Percentiles rank a stretch among this genome's conserved stretches.
Conservation (phyloP, 2,113 vertebrate species). For the Pimephales promelas region DNA sequence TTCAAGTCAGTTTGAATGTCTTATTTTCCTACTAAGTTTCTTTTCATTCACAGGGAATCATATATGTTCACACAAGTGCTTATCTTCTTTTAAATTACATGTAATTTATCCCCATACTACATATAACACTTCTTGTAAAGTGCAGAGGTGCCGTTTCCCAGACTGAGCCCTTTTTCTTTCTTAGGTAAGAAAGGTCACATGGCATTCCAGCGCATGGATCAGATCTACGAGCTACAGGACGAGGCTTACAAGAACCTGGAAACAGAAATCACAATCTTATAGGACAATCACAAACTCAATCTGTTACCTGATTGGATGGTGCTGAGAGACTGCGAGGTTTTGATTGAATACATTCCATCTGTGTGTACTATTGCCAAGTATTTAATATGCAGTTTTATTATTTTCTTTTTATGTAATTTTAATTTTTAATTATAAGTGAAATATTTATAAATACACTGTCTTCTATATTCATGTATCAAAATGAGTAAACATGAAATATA, state of each 20-base stretch:
- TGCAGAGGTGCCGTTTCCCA: not conserved
- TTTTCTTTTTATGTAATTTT: conserved; percentile 20
- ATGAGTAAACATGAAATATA: conserved; percentile 45
- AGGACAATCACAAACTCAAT: conserved; percentile 30
- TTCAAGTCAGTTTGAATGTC: not conserved
- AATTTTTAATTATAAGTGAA: conserved; percentile 27
- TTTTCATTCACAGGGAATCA: too few species aligned
- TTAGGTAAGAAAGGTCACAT: conserved; percentile 73
- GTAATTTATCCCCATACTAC: too few species aligned
- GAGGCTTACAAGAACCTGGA: conserved; percentile 74
- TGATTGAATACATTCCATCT: not conserved
- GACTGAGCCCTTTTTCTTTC: not conserved
- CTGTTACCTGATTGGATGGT: not conserved
- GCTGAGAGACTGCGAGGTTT: conserved; percentile 1
- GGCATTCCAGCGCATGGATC: conserved; percentile 78
- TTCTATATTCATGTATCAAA: conserved; percentile 42
- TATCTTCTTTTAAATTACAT: not conserved
- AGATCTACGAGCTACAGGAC: conserved; percentile 72
- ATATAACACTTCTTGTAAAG: not conserved
- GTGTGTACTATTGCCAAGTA: conserved; percentile 14
- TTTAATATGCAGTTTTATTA: conserved; percentile 25
- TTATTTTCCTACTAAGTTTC: too few species aligned
- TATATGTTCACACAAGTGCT: not conserved
- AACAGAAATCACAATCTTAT: conserved; percentile 77
- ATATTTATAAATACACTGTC: conserved; percentile 55